phyloP scores from a whole-genome alignment of 2,888 invertebrate genomes.

The Drosophila tanythrix region DNA sequence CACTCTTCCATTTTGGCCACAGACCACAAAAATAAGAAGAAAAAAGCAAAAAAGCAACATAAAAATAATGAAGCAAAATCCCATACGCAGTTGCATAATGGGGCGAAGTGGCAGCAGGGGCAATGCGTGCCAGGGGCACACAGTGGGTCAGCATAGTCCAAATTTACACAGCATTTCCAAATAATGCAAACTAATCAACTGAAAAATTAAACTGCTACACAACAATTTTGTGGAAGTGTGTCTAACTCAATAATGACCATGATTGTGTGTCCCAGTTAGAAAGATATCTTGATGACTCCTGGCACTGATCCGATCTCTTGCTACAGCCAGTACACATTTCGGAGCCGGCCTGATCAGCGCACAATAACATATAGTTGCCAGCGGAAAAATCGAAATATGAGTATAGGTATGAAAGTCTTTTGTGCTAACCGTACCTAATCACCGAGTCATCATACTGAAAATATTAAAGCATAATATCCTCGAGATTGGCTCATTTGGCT shows the following conservation, averaged over 20 bases:
- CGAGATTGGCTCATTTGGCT: no score
- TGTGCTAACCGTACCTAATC: background rate
- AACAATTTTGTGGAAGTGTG: background rate
- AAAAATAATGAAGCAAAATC: slow-evolving; percentile 22
- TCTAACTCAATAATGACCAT: background rate
- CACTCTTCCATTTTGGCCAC: slow-evolving; percentile 22
- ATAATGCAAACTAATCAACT: background rate
- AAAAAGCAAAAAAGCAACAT: slow-evolving; percentile 4
- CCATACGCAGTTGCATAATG: slow-evolving; percentile 14
- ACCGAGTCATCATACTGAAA: background rate
- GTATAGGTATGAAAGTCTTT: background rate
- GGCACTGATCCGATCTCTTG: background rate
- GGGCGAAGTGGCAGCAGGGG: background rate
- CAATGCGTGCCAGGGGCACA: slow-evolving; percentile 27
- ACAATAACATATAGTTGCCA: background rate
- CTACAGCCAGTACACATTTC: background rate
- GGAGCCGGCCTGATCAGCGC: background rate
- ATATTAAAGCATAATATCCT: background rate
- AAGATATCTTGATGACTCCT: background rate
- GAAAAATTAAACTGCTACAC: background rate
- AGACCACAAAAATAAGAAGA: slow-evolving; percentile 7
- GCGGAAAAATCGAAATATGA: background rate
- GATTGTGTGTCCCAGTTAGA: background rate
- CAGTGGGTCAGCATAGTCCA: slow-evolving; percentile 33
- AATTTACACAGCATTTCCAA: background rate